These are phyloP conservation scores for Congeria kusceri DNA, from an alignment of 2,888 invertebrate species.

Conservation along the genomic window DNA sequence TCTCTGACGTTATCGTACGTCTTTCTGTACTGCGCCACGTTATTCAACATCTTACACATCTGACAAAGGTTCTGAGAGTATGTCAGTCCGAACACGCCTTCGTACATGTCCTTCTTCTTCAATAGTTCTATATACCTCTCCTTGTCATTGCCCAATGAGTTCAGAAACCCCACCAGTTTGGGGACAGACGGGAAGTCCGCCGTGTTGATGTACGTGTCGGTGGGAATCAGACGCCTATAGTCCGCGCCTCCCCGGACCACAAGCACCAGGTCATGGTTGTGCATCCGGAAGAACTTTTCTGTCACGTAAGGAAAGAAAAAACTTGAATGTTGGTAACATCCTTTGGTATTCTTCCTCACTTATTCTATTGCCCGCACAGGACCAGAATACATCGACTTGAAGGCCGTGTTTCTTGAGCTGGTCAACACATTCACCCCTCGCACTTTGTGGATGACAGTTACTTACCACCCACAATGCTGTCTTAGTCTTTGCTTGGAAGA, in stretches of 20 bases:
- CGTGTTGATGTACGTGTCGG: conserved; percentile 7
- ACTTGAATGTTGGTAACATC: conserved; percentile 13
- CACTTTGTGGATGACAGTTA: conserved; percentile 12
- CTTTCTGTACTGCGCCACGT: conserved; percentile 1
- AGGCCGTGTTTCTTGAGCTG: background rate
- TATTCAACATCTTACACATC: conserved; percentile 12
- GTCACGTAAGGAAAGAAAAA: conserved; percentile 26
- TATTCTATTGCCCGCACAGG: background rate
- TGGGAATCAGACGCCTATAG: conserved; percentile 11
- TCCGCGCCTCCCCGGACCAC: conserved; percentile 15
- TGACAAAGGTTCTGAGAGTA: background rate
- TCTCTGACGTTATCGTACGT: background rate
- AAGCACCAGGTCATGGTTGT: background rate
- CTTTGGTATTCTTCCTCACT: background rate
- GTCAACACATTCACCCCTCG: background rate
- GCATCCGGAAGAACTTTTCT: conserved; percentile 14
- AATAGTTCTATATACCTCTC: background rate
- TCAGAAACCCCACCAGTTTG: conserved; percentile 8
- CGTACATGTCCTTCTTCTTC: conserved; percentile 5
- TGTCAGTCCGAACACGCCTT: background rate
- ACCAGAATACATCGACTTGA: conserved; percentile 13
- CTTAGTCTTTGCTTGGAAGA: conserved; percentile 6
- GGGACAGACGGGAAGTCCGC: background rate
- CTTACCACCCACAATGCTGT: conserved; percentile 19
- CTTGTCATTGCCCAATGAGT: background rate